Percentiles rank a stretch among this genome's conserved stretches.
These are phyloP conservation scores for Mesochorus sp. DNA, from an alignment of 2,888 invertebrate genomes.

Conservation along the genomic window DNA sequence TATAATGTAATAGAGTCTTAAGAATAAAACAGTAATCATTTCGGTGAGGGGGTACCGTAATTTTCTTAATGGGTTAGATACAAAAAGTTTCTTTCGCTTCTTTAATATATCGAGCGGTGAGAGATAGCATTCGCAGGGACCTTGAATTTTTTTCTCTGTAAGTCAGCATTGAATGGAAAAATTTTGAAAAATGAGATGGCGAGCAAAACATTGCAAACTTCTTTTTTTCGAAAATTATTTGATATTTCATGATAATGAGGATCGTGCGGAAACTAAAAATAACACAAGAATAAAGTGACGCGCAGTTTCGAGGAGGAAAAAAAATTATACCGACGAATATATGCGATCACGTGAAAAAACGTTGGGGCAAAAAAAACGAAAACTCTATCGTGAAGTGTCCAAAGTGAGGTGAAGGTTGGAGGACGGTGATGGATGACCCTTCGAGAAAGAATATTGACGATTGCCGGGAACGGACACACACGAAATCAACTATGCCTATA, in stretches of 20 bases:
- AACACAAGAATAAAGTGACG: constrained; percentile 4
- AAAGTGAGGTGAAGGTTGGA: constrained; percentile 5
- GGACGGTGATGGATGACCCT: constrained; percentile 47
- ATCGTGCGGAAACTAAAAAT: constrained; percentile 4
- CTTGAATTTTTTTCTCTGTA: background rate
- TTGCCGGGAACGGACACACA: constrained; percentile 1
- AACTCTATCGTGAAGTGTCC: constrained; percentile 19
- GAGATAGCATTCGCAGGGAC: background rate
- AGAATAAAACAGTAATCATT: constrained; percentile 29
- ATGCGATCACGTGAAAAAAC: constrained; percentile 16
- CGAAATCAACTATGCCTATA: background rate
- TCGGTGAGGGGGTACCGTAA: constrained; percentile 64
- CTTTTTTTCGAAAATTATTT: no score
- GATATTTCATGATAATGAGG: constrained; percentile 3
- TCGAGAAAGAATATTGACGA: constrained; percentile 44
- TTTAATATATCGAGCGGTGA: constrained; percentile 64
- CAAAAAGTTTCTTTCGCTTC: constrained; percentile 60
- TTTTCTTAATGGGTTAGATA: constrained; percentile 36
- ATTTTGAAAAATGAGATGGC: background rate
- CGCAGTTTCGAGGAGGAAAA: background rate
- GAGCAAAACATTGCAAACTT: no score
- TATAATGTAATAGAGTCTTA: constrained; percentile 19
- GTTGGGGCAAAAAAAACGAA: constrained; percentile 15
- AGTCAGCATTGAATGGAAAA: background rate
- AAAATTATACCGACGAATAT: constrained; percentile 20